Evolutionary conservation across 1,140 invertebrate species (phyloP), one percentile per base, ranked within the genome.

Genomic region (Lanistes nyassanus): DNA sequence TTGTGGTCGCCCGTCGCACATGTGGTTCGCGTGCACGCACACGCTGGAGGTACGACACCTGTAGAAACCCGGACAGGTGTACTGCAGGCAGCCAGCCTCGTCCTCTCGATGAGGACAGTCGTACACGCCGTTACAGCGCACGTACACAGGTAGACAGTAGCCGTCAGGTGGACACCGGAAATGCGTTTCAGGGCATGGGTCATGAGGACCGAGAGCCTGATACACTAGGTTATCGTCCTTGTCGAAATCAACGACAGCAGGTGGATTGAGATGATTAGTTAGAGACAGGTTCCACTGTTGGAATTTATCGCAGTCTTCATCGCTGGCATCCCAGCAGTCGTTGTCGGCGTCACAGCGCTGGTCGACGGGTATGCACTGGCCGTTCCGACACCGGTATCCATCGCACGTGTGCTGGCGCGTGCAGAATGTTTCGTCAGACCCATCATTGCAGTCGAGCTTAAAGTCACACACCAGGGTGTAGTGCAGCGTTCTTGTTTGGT

Each of bases 61-160:
- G 36, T 69, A 79, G n/a, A 74, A 75, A 21, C 75, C 76, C 9
- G 72, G 72, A 69, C 78, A 79, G 2, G 31, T n/a, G 29, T 60
- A 77, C 26, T 47, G 47, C 37, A 60, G 55, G 42, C 70, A 72
- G n/a, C 55, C 55, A 3, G 19, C 70, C 37, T 72, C 70, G 56
- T 72, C 70, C 55, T 72, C 70, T 21, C 56, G 53, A 4, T 56
- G 37, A 19, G 70, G 70, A 56, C 70, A 72, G 70, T 72, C 70
- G 29, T 72, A 62, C 36, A 72, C 70, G 29, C 66, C 77, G 55
- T 72, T 72, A 72, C 70, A 72, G 16, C 70, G 55, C 23, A 72
- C 34, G 36, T 60, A 72, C 51, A 65, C 68, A 21, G 65, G 56
- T 26, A 67, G n/a, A 37, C 68, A 65, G 65, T 69, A 72, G 29